These are phyloP conservation scores for Cyclophora albipunctata DNA, from an alignment of 2,888 invertebrate species.

Conservation along the genomic window DNA sequence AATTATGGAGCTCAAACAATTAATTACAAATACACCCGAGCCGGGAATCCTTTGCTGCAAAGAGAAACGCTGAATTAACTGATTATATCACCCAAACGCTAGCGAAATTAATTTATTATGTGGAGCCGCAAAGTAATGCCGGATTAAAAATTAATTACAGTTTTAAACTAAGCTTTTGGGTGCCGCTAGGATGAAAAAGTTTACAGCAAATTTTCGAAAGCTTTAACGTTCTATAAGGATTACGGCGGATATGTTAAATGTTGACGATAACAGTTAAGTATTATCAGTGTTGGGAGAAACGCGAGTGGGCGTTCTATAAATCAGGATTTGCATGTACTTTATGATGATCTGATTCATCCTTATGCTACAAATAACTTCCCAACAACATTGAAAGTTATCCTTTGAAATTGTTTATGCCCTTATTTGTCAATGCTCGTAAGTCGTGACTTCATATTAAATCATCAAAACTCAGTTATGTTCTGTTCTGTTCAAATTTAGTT, in stretches of 20 bases:
- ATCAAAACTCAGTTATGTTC: no score
- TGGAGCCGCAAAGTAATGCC: slow-evolving; percentile 53
- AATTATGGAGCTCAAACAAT: slow-evolving; percentile 27
- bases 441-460: no score
- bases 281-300: no score
- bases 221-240: slow-evolving; percentile 14
- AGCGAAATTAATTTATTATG: slow-evolving; percentile 53
- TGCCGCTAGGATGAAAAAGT: slow-evolving; percentile 37
- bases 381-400: no score
- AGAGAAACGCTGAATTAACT: slow-evolving; percentile 37
- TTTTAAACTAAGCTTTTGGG: slow-evolving; percentile 44
- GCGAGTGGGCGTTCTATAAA: no score
- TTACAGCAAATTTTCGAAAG: slow-evolving; percentile 29
- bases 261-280: no score
- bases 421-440: no score
- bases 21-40: slow-evolving; percentile 27
- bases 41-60: slow-evolving; percentile 29
- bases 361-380: no score
- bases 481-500: no score
- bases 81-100: slow-evolving; percentile 43
- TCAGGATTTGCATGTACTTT: no score
- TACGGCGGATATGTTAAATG: slow-evolving; percentile 1
- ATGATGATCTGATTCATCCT: no score
- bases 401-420: no score
- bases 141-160: slow-evolving; percentile 69